A percentile compares a stretch with the other conserved stretches of the same genome.
Conservation (phyloP, 2,888 invertebrate genomes). For the Stegana nigrithorax region DNA sequence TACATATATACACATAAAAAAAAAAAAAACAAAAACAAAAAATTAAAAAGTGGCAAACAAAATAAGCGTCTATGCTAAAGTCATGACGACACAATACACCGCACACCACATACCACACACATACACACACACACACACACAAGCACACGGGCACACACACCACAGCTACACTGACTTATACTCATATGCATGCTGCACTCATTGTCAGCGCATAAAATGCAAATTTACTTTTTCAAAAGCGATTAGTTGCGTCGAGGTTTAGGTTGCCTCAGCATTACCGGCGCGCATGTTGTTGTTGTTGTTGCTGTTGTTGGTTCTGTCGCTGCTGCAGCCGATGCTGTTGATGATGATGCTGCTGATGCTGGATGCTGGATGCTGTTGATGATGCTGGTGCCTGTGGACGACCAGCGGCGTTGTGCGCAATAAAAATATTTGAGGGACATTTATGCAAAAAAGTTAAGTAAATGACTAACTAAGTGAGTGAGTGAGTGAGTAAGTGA, state of each 20-base stretch:
- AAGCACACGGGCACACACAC: too few relatives aligned
- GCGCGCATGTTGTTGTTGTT: too few relatives aligned
- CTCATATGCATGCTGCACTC: too few relatives aligned
- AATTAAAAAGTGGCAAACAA: not conserved
- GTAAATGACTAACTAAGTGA: constrained; percentile 36
- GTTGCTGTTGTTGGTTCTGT: too few relatives aligned
- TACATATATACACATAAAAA: not conserved
- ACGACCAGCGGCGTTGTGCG: constrained; percentile 36
- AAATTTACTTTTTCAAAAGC: constrained; percentile 51
- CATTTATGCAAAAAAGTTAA: constrained; percentile 51
- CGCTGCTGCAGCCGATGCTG: constrained; percentile 11
- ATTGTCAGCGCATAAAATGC: constrained; percentile 46
- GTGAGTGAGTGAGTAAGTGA: not conserved
- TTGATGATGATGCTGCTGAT: constrained; percentile 31
- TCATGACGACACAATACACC: too few relatives aligned
- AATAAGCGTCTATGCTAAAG: not conserved
- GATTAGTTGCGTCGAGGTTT: constrained; percentile 44
- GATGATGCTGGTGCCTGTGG: not conserved
- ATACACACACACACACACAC: too few relatives aligned
- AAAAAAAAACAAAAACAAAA: not conserved
- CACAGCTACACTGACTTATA: too few relatives aligned
- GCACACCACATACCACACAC: too few relatives aligned
- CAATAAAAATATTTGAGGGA: constrained; percentile 61
- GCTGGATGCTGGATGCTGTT: not conserved
- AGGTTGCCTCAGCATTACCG: too few relatives aligned